Evolutionary conservation across 2,888 invertebrate species (phyloP).

Genomic region (Campoletis raptor): DNA sequence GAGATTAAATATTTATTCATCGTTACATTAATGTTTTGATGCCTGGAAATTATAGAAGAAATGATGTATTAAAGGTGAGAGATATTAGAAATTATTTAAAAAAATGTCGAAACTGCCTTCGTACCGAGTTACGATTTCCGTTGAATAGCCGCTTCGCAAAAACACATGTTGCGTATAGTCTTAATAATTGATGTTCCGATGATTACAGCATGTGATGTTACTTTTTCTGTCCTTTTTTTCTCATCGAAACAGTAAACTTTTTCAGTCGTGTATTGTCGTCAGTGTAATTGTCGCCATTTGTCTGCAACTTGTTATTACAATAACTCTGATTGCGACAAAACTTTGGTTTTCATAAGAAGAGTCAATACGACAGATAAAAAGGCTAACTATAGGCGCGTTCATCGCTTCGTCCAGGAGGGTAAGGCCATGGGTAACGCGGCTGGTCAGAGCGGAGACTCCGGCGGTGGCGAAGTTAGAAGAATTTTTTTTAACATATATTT

Average conservation of each 20-base stretch:
- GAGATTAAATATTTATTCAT: too few relatives aligned
- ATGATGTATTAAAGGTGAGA: neutral
- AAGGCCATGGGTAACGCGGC: constrained; percentile 93
- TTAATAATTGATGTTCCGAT: neutral
- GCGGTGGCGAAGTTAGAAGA: constrained; percentile 89
- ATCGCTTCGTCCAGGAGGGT: constrained; percentile 92
- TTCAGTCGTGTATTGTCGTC: neutral
- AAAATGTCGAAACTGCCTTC: neutral
- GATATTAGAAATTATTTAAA: too few relatives aligned
- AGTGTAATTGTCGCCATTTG: neutral
- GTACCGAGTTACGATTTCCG: neutral
- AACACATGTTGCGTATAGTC: neutral
- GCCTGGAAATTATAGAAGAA: neutral
- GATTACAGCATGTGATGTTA: neutral
- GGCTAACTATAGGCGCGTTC: too few relatives aligned
- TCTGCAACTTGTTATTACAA: neutral
- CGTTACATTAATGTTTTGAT: too few relatives aligned
- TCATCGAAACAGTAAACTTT: neutral
- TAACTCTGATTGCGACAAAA: neutral
- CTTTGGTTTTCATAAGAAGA: too few relatives aligned
- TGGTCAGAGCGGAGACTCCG: constrained; percentile 91
- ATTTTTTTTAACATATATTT: too few relatives aligned
- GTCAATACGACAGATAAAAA: too few relatives aligned
- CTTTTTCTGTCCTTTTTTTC: neutral
- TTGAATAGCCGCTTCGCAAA: neutral